Base-by-base conservation (phyloP, 2,113 vertebrate genomes). In the Centropus unirufus region DNA sequence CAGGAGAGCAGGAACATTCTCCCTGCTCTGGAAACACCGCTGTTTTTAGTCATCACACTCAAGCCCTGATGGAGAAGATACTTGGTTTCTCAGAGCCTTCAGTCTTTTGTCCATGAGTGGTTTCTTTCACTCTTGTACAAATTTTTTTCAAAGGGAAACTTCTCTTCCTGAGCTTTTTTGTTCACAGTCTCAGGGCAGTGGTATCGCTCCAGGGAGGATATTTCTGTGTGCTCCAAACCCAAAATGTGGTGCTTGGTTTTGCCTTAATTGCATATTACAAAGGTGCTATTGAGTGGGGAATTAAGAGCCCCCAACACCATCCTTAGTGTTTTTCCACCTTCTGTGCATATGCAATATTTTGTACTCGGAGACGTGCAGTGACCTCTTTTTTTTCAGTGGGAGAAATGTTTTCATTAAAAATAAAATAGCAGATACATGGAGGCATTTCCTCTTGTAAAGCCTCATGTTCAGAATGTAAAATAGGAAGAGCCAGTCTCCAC, bases 331-430 rank as follows among this genome's bases (percentile, higher is more conserved):
- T 87, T 61, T 15, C 77, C 64, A 54, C 58, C 68, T 59, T 15
- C 80, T 52, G 67, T 89, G 83, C 77, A 34, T 54, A 69, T 30
- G 64, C 80, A 88, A 44, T 75, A 32, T 73, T 92, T 96, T 92
- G 49, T 89, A 46, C 63, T 75, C 12, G 4, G 29, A 85, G 89
- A 69, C 90, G 49, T 24, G 44, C 74, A 40, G 44, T 88, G 92
- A 92, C 74, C 93, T 95, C 87, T 95, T 91, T 96, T 96, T 90
- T 93, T 83, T 77, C 58, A 92, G 70, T 26, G 59, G 27, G 7
- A 91, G 87, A 83, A 92, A 95, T 95, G 82, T 94, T 96, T 97
- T 89, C 82, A 96, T 94, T 96, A 98, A 94, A 96, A 94, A 95
- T 85, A 95, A 96, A 97, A 91, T 34, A 93, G 80, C 67, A 76